Evolutionary conservation across 2,888 invertebrate genomes (phyloP).

Genomic region (Nematopogon swammerdamellus): DNA sequence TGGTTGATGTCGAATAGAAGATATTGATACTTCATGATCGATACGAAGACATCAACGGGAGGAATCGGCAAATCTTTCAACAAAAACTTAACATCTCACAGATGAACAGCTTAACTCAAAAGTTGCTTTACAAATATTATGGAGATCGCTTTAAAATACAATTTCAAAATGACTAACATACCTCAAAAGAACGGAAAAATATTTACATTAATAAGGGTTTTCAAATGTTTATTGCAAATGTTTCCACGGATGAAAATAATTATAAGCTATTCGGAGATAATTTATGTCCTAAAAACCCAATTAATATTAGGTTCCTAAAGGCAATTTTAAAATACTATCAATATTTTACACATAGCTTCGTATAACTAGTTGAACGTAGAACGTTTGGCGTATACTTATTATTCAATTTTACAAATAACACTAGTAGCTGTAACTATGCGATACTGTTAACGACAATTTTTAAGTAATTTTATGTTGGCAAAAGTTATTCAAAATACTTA

Average conservation of each 20-base stretch:
- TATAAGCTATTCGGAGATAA: background rate
- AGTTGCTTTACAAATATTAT: background rate
- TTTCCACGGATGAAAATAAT: background rate
- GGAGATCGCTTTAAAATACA: background rate
- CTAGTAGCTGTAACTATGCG: conserved; percentile 48
- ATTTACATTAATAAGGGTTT: background rate
- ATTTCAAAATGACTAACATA: background rate
- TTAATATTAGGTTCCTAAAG: conserved; percentile 27
- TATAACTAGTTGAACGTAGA: conserved; percentile 47
- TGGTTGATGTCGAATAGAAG: too few relatives aligned
- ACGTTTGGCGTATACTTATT: conserved; percentile 55
- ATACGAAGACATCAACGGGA: too few relatives aligned
- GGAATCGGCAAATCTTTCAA: too few relatives aligned
- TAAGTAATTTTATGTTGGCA: conserved; percentile 57
- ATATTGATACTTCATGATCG: too few relatives aligned
- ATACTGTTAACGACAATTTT: conserved; percentile 50
- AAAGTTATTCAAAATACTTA: conserved; percentile 54
- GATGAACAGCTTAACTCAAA: background rate
- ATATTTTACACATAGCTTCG: conserved; percentile 31
- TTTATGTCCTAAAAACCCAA: background rate
- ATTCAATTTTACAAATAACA: conserved; percentile 26
- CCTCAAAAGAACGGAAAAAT: background rate
- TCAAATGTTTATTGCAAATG: background rate
- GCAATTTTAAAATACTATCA: conserved; percentile 39
- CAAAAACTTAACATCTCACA: background rate